These are phyloP conservation scores for Okamejei kenojei DNA, from an alignment of 2,797 vertebrate genomes.

Conservation along the genomic window DNA sequence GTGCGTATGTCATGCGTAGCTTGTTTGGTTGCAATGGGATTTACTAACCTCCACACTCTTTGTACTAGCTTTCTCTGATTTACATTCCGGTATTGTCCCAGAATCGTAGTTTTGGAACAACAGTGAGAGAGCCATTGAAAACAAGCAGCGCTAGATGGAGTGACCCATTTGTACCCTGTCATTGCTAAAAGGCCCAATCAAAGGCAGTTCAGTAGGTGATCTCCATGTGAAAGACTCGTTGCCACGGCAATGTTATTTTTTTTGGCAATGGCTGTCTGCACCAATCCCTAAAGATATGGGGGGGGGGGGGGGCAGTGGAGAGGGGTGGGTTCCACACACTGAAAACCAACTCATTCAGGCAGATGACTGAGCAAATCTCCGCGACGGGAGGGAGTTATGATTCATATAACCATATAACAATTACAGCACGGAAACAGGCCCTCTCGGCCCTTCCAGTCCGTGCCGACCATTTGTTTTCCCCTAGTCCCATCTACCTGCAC, in stretches of 20 bases:
- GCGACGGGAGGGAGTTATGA: background rate
- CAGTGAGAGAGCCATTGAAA: background rate
- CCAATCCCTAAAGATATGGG: background rate
- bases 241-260: background rate
- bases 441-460: no score
- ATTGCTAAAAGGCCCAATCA: slow-evolving; percentile 19
- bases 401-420: no score
- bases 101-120: background rate
- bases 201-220: slow-evolving; percentile 5
- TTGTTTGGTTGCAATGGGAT: background rate
- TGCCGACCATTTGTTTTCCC: no score
- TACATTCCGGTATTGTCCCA: slow-evolving; percentile 28
- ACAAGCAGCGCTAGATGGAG: background rate
- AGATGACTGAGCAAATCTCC: no score
- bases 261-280: background rate
- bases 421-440: no score
- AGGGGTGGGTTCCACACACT: background rate
- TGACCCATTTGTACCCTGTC: slow-evolving; percentile 3
- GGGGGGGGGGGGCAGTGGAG: background rate
- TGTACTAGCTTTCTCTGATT: slow-evolving; percentile 20
- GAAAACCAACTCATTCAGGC: background rate
- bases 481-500: no score
- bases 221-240: slow-evolving; percentile 28
- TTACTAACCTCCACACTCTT: background rate
- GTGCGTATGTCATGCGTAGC: background rate